These are phyloP conservation scores for Mellilla xanthometata DNA, from an alignment of 2,888 invertebrate genomes.

Conservation along the genomic window DNA sequence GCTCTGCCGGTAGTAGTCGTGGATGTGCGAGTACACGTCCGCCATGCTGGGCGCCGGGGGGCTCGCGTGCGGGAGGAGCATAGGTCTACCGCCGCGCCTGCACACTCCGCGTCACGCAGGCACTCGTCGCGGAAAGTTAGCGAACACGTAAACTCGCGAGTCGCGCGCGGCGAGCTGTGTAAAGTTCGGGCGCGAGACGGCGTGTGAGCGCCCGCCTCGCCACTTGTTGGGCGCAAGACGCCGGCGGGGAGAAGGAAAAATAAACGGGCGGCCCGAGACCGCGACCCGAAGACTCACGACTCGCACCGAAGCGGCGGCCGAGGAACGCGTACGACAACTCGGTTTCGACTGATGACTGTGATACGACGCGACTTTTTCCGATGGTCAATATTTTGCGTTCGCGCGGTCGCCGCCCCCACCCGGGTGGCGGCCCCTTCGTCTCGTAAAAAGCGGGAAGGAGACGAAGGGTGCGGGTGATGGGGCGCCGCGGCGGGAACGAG, in stretches of 20 bases:
- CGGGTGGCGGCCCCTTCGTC: constrained; percentile 80
- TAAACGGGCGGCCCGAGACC: constrained; percentile 69
- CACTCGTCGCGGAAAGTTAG: constrained; percentile 67
- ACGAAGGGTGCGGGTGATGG: constrained; percentile 76
- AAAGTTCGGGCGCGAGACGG: constrained; percentile 73
- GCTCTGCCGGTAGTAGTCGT: constrained; percentile 92
- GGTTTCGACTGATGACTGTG: constrained; percentile 83
- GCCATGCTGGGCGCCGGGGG: constrained; percentile 85
- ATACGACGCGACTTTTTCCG: constrained; percentile 83
- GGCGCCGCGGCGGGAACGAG: constrained; percentile 72
- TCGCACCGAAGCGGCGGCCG: constrained; percentile 70
- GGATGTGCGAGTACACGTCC: constrained; percentile 88
- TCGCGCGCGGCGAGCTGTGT: constrained; percentile 65
- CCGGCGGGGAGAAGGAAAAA: constrained; percentile 75
- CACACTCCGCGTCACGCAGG: constrained; percentile 61
- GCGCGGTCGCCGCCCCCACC: constrained; percentile 79
- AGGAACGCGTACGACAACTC: constrained; percentile 76
- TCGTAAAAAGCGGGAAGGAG: constrained; percentile 84
- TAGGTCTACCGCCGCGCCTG: constrained; percentile 77
- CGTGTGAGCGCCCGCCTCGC: constrained; percentile 65
- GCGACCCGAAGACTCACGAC: constrained; percentile 80
- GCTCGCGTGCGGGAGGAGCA: constrained; percentile 86
- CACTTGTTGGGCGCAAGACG: constrained; percentile 80
- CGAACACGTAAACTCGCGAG: constrained; percentile 56
- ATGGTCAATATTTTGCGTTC: constrained; percentile 84